Conservation (phyloP, 2,888 invertebrate species). For the Ectropis crepuscularia region DNA sequence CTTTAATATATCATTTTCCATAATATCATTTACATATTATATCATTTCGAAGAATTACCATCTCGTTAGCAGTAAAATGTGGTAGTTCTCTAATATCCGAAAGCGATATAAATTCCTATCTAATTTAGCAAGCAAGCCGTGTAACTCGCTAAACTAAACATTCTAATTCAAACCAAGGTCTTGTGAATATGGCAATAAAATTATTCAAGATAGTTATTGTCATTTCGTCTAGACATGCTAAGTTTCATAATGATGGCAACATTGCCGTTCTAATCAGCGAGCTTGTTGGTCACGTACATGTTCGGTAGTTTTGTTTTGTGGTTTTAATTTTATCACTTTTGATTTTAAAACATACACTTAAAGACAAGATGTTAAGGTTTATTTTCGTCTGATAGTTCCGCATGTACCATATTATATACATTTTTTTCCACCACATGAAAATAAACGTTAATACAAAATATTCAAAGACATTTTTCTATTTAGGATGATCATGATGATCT, state of each 20-base stretch:
- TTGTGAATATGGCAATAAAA: slow-evolving; percentile 41
- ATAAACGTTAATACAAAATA: too few species aligned
- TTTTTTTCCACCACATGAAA: too few species aligned
- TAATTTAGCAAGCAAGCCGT: slow-evolving; percentile 37
- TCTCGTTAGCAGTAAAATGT: slow-evolving; percentile 3
- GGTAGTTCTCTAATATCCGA: slow-evolving; percentile 8
- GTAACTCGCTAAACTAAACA: slow-evolving; percentile 43
- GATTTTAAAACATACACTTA: too few species aligned
- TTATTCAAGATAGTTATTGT: slow-evolving; percentile 39
- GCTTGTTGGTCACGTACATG: too few species aligned
- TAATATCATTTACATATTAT: too few species aligned
- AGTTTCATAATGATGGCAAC: slow-evolving; percentile 18
- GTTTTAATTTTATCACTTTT: too few species aligned
- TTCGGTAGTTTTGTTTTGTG: too few species aligned
- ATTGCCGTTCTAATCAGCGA: neutral
- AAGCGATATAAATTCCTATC: slow-evolving; percentile 26
- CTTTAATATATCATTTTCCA: neutral
- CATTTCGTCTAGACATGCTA: slow-evolving; percentile 39
- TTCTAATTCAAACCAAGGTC: slow-evolving; percentile 32
- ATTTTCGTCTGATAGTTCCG: too few species aligned
- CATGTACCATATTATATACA: too few species aligned
- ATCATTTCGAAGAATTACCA: slow-evolving; percentile 1
- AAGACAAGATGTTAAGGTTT: too few species aligned
- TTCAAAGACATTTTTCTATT: too few species aligned
- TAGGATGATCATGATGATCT: too few species aligned